Base-by-base conservation (phyloP, 2,888 invertebrate species). In the Tipula confusa region DNA sequence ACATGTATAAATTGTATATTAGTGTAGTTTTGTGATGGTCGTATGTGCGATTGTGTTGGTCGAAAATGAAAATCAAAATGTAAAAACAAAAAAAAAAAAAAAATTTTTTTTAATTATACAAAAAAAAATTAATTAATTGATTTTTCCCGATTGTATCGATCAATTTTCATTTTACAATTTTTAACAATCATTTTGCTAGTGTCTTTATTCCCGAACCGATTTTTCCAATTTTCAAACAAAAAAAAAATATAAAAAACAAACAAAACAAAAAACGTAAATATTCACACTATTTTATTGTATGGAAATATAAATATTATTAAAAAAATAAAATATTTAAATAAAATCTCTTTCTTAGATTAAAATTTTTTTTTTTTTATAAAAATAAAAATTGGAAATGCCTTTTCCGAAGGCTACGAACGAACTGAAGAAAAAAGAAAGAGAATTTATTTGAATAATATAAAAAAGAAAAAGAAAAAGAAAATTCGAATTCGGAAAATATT, bases 331-430 rank as follows among this genome's bases (percentile, higher is more conserved):
- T 80, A 29, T 80, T 29, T 29, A 29, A 64, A 64, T 15, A 4
- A 64, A 64, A 9, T 64, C 11, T 48, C 48, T 48, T 64, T 43
- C 13, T 64, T 80, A 29, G 18, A 3, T 29, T 31, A 29, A 80
- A 29, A n/a, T 79, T 79, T 79, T 79, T 7, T 79, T 80, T 80
- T 29, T 29, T 80, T 80, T 29, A 80, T 80, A 29, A 80, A 80
- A 80, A 64, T 80, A 80, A 80, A 80, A 80, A 80, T 80, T 33
- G 29, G 82, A 33, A 33, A 33, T 82, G 82, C 82, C 82, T 82
- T 82, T 82, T 80, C 29, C 82, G 82, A 82, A 82, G 82, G 82
- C 33, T 82, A 82, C 15, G 82, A 18, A 31, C 82, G 82, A 82
- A 82, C 82, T 82, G 33, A 80, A 80, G 31, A 80, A 80, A 29